Evolutionary conservation across 1,140 invertebrate species (phyloP).

Genomic region (Drosophila sturtevanti): DNA sequence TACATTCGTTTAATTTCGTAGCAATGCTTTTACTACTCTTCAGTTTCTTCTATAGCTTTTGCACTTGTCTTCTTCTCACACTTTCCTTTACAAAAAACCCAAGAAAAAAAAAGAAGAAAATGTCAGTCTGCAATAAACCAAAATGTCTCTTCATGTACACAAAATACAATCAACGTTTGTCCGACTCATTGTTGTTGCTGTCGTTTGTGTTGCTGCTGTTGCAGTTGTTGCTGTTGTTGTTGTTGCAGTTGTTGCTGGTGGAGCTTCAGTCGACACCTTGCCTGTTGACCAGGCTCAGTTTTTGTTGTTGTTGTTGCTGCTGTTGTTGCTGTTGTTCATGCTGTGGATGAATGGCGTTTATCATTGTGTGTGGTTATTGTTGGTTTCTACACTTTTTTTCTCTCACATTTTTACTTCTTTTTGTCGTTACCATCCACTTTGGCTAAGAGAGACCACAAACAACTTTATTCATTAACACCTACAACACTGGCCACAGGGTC

Average conservation of each 20-base stretch:
- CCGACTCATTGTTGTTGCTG: conserved; percentile 58
- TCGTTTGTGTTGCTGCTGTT: conserved; percentile 37
- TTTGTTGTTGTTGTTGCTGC: conserved; percentile 4
- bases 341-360: conserved; percentile 61
- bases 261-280: conserved; percentile 65
- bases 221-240: conserved; percentile 49
- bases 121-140: conserved; percentile 26
- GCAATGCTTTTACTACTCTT: background rate
- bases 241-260: conserved; percentile 35
- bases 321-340: background rate
- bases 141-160: conserved; percentile 20
- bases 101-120: background rate
- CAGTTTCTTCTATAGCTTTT: conserved; percentile 40
- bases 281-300: conserved; percentile 26
- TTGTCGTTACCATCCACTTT: background rate
- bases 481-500: conserved; percentile 62
- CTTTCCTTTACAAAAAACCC: background rate
- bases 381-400: conserved; percentile 53
- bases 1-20: no score
- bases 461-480: conserved; percentile 82
- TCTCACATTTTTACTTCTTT: conserved; percentile 36
- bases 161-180: conserved; percentile 71
- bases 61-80: conserved; percentile 45
- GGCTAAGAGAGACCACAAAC: conserved; percentile 61
- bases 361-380: conserved; percentile 63